These are phyloP conservation scores for Willowsia nigromaculata DNA, from an alignment of 2,888 invertebrate genomes.

Conservation along the genomic window DNA sequence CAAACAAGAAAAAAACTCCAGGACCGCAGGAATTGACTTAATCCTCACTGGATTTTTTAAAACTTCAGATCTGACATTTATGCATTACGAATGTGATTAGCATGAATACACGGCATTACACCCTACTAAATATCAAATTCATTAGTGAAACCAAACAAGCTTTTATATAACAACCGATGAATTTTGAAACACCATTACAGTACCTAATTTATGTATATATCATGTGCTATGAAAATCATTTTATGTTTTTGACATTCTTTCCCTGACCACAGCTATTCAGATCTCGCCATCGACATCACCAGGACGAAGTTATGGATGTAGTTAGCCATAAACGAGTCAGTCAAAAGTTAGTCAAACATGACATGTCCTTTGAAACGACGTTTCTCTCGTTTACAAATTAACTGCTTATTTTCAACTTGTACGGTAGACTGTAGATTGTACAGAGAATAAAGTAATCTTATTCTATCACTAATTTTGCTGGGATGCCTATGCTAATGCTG, in stretches of 20 bases:
- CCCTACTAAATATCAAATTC: no score
- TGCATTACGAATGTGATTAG: no score
- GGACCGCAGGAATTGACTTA: no score
- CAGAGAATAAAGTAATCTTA: not conserved
- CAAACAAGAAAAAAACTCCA: not conserved
- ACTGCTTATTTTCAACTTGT: not conserved
- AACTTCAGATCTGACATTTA: no score
- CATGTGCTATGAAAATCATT: not conserved
- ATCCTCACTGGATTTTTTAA: no score
- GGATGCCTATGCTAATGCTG: not conserved
- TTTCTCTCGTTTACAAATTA: slow-evolving; percentile 7
- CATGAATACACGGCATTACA: no score
- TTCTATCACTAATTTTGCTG: not conserved
- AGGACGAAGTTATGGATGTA: slow-evolving; percentile 78
- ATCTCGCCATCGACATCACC: slow-evolving; percentile 78
- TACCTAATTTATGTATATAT: not conserved
- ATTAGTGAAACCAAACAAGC: no score
- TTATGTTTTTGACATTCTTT: not conserved
- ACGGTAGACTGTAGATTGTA: not conserved
- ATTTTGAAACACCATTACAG: no score
- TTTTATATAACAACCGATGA: no score
- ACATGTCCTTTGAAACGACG: not conserved
- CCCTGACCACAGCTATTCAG: slow-evolving; percentile 74
- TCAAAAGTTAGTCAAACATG: slow-evolving; percentile 78
- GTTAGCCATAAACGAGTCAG: slow-evolving; percentile 79